phyloP scores from a whole-genome alignment of 2,113 vertebrate species.

The Nyctibius bracteatus region DNA sequence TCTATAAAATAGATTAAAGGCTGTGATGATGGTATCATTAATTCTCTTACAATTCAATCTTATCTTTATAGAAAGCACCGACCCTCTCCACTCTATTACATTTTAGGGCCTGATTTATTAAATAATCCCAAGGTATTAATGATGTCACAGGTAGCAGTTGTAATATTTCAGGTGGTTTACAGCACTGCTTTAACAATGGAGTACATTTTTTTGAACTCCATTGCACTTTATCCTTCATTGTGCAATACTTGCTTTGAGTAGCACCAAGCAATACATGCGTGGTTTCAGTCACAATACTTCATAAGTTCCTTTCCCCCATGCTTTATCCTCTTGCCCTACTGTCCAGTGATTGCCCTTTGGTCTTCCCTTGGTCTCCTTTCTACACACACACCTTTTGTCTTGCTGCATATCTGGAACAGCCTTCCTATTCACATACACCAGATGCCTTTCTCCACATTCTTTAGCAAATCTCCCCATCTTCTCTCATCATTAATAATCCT shows the following conservation, averaged over 20 bases:
- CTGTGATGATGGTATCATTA: conserved; percentile 56
- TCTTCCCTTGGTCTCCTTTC: background rate
- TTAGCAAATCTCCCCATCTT: background rate
- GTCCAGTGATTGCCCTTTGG: background rate
- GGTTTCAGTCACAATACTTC: background rate
- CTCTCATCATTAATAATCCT: background rate
- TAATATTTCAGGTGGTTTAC: conserved; percentile 40
- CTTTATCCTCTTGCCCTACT: background rate
- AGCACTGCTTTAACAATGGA: background rate
- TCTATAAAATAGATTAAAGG: conserved; percentile 63
- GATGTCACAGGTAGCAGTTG: conserved; percentile 28
- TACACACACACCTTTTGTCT: background rate
- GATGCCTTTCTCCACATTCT: background rate
- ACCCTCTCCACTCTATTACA: conserved; percentile 32
- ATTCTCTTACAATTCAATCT: conserved; percentile 58
- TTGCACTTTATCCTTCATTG: background rate
- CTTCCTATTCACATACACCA: background rate
- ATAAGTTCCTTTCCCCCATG: background rate
- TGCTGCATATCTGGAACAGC: background rate
- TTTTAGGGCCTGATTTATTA: conserved; percentile 58
- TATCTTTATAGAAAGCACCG: conserved; percentile 35
- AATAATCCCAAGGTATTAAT: conserved; percentile 40
- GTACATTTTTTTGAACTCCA: background rate
- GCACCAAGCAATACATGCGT: background rate
- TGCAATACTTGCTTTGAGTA: background rate